These are phyloP conservation scores for Trachops cirrhosus DNA, from an alignment of 2,797 vertebrate genomes.

Conservation along the genomic window DNA sequence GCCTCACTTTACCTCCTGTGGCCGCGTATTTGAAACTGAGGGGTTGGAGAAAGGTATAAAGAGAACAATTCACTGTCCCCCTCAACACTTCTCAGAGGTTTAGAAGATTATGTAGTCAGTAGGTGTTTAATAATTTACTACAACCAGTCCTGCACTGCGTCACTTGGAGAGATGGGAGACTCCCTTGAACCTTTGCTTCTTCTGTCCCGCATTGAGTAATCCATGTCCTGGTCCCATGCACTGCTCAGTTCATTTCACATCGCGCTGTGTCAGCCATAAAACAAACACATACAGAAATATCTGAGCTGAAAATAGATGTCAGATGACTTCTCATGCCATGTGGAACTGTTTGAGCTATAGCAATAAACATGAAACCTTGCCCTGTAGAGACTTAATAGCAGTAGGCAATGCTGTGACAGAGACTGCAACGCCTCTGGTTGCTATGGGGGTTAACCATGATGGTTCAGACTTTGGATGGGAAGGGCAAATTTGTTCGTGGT, in stretches of 20 bases:
- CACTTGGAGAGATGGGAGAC: not conserved
- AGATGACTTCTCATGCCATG: not conserved
- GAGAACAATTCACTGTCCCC: not conserved
- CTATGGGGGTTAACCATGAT: not conserved
- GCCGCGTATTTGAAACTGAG: not conserved
- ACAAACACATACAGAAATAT: not conserved
- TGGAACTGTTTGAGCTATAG: not conserved
- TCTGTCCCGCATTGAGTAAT: not conserved
- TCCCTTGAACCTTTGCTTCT: not conserved
- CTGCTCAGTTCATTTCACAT: not conserved
- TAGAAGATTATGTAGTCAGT: not conserved
- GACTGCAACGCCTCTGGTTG: not conserved
- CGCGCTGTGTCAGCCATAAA: not conserved
- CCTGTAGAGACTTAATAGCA: not conserved
- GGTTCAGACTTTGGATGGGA: slow-evolving; percentile 64
- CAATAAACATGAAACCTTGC: slow-evolving; percentile 36
- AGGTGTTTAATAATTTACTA: not conserved
- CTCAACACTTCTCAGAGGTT: not conserved
- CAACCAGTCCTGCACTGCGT: not conserved
- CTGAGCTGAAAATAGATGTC: not conserved
- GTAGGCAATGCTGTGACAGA: not conserved
- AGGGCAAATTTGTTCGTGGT: not conserved
- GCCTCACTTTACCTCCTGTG: not conserved
- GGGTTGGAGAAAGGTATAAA: not conserved
- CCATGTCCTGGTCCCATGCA: not conserved